Evolutionary conservation across 2,797 vertebrate species (phyloP), one percentile per base, ranked within the genome.

Genomic region (Enteromius radiatus): DNA sequence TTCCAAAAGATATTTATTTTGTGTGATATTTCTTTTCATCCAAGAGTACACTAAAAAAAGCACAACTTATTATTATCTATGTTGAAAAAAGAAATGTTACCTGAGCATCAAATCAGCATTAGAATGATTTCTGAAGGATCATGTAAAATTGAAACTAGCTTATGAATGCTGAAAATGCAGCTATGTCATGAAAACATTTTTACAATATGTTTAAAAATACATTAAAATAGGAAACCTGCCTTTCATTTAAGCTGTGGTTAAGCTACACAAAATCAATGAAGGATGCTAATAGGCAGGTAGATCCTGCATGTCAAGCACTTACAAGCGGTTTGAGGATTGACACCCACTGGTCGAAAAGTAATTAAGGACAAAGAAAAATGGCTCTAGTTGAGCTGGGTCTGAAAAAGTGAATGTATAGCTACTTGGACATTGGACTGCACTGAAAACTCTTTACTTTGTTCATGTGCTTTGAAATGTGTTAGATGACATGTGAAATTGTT

Each of bases 291-390:
- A 90, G 86, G 85, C 84, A 85, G 86, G 64, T 88, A 82, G 86
- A 90, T 89, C 89, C 83, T 85, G 85, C 54, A 81, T 79, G 87
- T 89, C 85, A 87, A 89, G 85, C 76, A 87, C 84, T 81, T 87
- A 88, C 79, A 76, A 85, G 83, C 59, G 75, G 82, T 84, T 90
- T 87, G 86, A 75, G 59, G 87, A 88, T 84, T 89, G 88, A 92
- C 89, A 90, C 86, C 81, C 28, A 47, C 84, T 90, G 88, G 91
- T 91, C 84, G 74, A 92, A 92, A 90, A 89, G 85, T 88, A 90
- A 91, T 93, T 92, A 91, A 89, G 85, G 79, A 84, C 86, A 85
- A 77, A 68, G 76, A 85, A 85, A 85, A 79, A 74, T 69, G 43
- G 75, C 59, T 49, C 52, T 2, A 61, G 80, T 69, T 61, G 38